phyloP scores from a whole-genome alignment of 2,113 vertebrate genomes.

The Hemiscyllium ocellatum region DNA sequence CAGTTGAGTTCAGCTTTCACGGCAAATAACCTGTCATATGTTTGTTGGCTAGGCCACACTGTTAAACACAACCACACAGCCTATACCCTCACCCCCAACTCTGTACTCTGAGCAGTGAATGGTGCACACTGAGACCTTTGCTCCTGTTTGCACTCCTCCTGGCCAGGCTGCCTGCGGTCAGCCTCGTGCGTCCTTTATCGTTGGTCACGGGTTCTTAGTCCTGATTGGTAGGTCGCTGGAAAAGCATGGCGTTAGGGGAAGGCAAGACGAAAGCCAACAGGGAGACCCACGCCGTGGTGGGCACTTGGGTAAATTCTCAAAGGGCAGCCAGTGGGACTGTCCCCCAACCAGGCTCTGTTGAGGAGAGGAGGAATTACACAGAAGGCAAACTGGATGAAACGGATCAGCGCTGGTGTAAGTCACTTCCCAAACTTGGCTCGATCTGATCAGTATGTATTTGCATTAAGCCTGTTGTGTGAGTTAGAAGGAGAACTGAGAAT shows the following conservation, averaged over 20 bases:
- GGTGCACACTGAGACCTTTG: not conserved
- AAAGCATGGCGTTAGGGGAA: not conserved
- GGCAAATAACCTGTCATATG: too few relatives aligned
- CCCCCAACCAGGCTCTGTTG: not conserved
- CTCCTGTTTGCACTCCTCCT: not conserved
- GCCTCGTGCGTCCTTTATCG: not conserved
- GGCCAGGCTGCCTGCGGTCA: not conserved
- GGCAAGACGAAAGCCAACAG: not conserved
- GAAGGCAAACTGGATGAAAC: not conserved
- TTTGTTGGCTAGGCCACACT: not conserved
- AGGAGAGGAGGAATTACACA: not conserved
- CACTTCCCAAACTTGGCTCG: not conserved
- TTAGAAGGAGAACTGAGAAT: not conserved
- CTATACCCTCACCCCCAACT: too few relatives aligned
- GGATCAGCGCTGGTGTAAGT: not conserved
- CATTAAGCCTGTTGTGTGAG: not conserved
- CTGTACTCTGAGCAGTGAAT: not conserved
- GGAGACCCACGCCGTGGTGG: not conserved
- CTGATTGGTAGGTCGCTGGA: not conserved
- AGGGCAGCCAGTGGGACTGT: not conserved
- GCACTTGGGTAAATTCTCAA: not conserved
- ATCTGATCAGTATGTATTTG: not conserved
- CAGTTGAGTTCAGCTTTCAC: not conserved
- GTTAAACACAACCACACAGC: not conserved
- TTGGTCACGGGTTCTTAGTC: not conserved